Conservation (phyloP, 2,113 vertebrate species). For the Redunca redunca region DNA sequence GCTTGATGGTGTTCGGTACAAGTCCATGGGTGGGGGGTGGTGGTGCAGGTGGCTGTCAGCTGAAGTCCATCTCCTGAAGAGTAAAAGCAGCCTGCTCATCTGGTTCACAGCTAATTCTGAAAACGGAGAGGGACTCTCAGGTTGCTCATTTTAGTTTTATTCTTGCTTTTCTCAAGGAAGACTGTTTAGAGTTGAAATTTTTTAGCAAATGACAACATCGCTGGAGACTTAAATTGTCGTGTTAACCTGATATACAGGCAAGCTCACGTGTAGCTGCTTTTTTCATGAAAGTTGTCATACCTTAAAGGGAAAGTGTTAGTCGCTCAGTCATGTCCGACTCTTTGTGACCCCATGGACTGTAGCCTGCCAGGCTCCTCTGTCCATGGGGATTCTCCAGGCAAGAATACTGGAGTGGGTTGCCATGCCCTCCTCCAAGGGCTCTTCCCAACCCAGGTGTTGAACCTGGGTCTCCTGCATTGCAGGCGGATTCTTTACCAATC, state of each 20-base stretch:
- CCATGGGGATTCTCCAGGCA: background rate
- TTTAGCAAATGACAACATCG: background rate
- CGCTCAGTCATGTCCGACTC: background rate
- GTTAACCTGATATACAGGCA: background rate
- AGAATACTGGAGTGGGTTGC: background rate
- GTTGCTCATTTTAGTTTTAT: background rate
- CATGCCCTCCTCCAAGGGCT: background rate
- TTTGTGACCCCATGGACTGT: background rate
- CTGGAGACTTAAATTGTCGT: background rate
- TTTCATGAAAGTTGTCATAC: background rate
- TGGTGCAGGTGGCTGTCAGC: background rate
- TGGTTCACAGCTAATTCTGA: background rate
- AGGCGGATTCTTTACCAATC: background rate
- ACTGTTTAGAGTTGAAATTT: background rate
- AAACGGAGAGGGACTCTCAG: background rate
- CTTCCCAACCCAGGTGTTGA: background rate
- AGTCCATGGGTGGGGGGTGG: background rate
- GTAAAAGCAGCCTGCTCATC: background rate
- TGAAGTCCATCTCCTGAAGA: background rate
- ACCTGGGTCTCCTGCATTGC: background rate
- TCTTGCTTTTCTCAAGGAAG: background rate
- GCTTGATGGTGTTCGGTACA: background rate
- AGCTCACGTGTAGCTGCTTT: background rate
- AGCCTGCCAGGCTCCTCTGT: background rate
- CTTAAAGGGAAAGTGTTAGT: background rate